Percentiles rank a stretch among this genome's conserved stretches.
These are phyloP conservation scores for Coenobita brevimanus DNA, from an alignment of 1,140 invertebrate genomes.

Conservation along the genomic window DNA sequence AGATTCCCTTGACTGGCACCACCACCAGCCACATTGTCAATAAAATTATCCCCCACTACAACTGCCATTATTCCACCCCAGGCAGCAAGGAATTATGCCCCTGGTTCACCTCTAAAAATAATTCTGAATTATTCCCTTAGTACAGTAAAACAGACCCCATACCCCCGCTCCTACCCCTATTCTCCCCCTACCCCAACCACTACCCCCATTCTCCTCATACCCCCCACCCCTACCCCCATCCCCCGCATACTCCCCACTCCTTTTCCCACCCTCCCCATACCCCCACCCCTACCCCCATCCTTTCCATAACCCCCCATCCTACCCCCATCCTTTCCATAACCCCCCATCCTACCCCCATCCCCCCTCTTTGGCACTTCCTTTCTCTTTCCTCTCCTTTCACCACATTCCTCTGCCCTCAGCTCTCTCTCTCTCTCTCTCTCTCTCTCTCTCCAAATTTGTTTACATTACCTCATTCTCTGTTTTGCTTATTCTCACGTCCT, in stretches of 20 bases:
- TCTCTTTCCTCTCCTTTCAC: background rate
- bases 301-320: background rate
- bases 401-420: background rate
- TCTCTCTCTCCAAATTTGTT: background rate
- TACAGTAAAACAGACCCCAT: no score
- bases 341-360: background rate
- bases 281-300: background rate
- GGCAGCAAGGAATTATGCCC: no score
- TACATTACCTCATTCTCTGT: background rate
- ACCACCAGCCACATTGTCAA: no score
- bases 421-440: background rate
- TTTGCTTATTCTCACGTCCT: background rate
- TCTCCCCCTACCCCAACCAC: background rate
- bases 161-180: no score
- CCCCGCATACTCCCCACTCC: background rate
- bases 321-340: background rate
- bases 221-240: background rate
- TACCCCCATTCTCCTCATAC: background rate
- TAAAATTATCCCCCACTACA: no score
- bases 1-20: no score
- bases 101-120: no score
- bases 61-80: no score
- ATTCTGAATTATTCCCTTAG: no score
- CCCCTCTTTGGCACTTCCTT: no score
- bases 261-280: background rate